Evolutionary conservation across 2,797 vertebrate genomes (phyloP).

Genomic region (Myiothlypis coronata): DNA sequence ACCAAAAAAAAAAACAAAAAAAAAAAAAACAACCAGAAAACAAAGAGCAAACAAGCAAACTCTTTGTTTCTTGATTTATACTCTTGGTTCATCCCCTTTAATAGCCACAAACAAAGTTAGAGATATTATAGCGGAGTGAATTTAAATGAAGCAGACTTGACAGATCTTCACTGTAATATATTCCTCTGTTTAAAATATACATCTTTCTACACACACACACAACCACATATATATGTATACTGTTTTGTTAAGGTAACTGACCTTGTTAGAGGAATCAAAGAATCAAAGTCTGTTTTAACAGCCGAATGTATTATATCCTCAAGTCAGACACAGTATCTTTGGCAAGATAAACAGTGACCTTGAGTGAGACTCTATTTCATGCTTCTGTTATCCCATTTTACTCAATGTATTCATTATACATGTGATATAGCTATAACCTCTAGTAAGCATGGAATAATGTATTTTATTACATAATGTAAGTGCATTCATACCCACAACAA

Average conservation of each 20-base stretch:
- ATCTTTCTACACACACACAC: background rate
- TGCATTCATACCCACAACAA: background rate
- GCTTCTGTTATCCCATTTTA: background rate
- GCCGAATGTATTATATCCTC: background rate
- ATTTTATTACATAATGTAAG: background rate
- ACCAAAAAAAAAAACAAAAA: too few species aligned
- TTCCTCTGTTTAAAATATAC: background rate
- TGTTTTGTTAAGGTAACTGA: background rate
- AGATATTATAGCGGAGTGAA: background rate
- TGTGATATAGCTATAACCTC: background rate
- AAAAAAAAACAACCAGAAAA: too few species aligned
- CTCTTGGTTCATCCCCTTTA: background rate
- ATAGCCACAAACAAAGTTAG: background rate
- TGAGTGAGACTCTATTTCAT: background rate
- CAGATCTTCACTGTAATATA: background rate
- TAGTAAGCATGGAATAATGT: background rate
- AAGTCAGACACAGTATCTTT: background rate
- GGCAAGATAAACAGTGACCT: background rate
- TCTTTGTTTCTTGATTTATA: background rate
- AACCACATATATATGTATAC: background rate
- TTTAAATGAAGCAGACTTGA: background rate
- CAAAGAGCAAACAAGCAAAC: background rate
- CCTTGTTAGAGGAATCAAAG: background rate
- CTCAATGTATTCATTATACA: background rate
- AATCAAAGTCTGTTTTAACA: background rate